phyloP scores from a whole-genome alignment of 2,888 invertebrate genomes.

The Opisthograptis luteolata region DNA sequence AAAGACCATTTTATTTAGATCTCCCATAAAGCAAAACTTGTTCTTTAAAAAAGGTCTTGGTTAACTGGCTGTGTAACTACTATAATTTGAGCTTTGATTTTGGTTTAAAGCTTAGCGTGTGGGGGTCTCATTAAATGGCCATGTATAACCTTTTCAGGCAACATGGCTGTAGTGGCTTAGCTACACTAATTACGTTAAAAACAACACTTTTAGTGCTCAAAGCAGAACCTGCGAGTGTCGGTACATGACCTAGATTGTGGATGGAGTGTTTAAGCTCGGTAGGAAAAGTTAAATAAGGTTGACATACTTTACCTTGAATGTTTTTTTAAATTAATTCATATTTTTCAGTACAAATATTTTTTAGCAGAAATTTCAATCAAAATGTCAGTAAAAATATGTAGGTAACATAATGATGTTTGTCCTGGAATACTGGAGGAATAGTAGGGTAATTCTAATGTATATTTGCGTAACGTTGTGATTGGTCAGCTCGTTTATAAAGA shows the following conservation, averaged over 20 bases:
- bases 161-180: slow-evolving; percentile 54
- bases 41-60: slow-evolving; percentile 24
- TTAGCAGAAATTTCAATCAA: no score
- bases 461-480: no score
- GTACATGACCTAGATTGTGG: slow-evolving; percentile 54
- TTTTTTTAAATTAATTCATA: no score
- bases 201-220: slow-evolving; percentile 64
- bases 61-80: slow-evolving; percentile 25
- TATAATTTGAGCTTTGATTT: slow-evolving; percentile 24
- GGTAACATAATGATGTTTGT: no score
- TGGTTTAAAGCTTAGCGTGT: neutral
- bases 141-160: slow-evolving; percentile 47
- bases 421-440: no score
- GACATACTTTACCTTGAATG: slow-evolving; percentile 28
- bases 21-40: slow-evolving; percentile 9
- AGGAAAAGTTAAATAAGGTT: slow-evolving; percentile 9
- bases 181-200: slow-evolving; percentile 76
- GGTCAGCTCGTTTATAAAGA: no score
- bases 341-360: no score
- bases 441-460: no score
- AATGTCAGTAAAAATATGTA: no score
- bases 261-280: slow-evolving; percentile 19
- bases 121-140: slow-evolving; percentile 40
- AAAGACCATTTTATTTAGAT: slow-evolving; percentile 20
- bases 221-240: slow-evolving; percentile 45